Percentiles rank a stretch among this genome's conserved stretches.
Evolutionary conservation across 2,888 invertebrate species (phyloP).

Genomic region (Suillia variegata): DNA sequence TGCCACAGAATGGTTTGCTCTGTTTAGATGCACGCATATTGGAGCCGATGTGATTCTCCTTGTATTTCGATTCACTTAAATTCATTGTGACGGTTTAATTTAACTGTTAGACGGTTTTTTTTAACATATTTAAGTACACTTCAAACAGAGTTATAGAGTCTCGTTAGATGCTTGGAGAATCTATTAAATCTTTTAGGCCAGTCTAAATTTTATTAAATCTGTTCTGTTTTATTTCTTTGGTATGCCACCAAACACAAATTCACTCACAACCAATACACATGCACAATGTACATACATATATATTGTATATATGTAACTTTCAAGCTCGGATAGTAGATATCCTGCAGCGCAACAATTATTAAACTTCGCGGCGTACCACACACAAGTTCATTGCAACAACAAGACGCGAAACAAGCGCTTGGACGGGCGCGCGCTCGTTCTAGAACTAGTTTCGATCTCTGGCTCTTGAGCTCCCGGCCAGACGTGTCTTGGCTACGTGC

Average conservation of each 20-base stretch:
- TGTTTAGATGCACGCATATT: constrained; percentile 20
- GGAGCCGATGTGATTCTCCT: no score
- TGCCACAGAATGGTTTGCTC: constrained; percentile 38
- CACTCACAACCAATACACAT: background rate
- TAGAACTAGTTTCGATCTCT: constrained; percentile 7
- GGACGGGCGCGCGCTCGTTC: background rate
- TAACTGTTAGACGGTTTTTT: background rate
- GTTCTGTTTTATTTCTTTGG: no score
- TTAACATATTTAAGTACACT: no score
- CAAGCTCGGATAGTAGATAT: background rate
- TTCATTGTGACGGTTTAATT: constrained; percentile 12
- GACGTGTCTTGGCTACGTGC: background rate
- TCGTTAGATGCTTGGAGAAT: background rate
- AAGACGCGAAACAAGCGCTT: no score
- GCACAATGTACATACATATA: background rate
- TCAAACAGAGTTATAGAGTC: background rate
- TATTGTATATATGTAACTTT: no score
- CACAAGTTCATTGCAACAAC: constrained; percentile 1
- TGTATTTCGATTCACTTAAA: constrained; percentile 29
- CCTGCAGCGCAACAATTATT: background rate
- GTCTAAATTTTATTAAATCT: no score
- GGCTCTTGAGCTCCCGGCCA: background rate
- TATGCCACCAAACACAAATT: background rate
- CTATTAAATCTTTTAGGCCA: no score
- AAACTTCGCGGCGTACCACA: background rate